Evolutionary conservation across 2,888 invertebrate genomes (phyloP).

Genomic region (Chrysodeixis includens): DNA sequence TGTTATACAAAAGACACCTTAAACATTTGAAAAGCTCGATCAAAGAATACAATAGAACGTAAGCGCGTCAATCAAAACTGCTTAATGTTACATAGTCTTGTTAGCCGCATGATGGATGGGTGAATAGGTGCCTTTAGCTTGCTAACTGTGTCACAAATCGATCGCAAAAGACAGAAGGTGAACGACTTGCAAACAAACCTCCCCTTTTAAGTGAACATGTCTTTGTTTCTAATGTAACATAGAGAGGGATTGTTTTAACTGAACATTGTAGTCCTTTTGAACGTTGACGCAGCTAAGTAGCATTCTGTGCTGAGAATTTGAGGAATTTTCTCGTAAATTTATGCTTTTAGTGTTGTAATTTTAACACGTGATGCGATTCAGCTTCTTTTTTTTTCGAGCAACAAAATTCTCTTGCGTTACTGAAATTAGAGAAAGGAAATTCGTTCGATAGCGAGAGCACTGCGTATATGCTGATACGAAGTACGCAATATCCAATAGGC

Average conservation of each 20-base stretch:
- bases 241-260: constrained; percentile 33
- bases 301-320: neutral
- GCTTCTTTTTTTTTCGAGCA: neutral
- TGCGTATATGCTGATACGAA: neutral
- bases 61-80: constrained; percentile 26
- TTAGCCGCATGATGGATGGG: constrained; percentile 31
- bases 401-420: neutral
- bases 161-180: constrained; percentile 49
- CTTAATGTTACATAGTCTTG: constrained; percentile 13
- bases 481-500: neutral
- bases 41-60: neutral
- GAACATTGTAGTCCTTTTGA: constrained; percentile 7
- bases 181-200: constrained; percentile 49
- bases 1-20: neutral
- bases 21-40: neutral
- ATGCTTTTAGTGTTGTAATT: neutral
- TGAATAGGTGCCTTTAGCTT: constrained; percentile 20
- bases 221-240: constrained; percentile 30
- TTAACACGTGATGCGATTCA: neutral
- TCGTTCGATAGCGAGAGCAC: neutral
- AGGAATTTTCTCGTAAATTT: neutral
- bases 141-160: constrained; percentile 41
- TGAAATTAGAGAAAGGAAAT: neutral
- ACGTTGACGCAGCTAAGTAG: neutral
- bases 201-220: constrained; percentile 49